Conservation (phyloP, 2,888 invertebrate genomes). For the Podotricha telesiphe region DNA sequence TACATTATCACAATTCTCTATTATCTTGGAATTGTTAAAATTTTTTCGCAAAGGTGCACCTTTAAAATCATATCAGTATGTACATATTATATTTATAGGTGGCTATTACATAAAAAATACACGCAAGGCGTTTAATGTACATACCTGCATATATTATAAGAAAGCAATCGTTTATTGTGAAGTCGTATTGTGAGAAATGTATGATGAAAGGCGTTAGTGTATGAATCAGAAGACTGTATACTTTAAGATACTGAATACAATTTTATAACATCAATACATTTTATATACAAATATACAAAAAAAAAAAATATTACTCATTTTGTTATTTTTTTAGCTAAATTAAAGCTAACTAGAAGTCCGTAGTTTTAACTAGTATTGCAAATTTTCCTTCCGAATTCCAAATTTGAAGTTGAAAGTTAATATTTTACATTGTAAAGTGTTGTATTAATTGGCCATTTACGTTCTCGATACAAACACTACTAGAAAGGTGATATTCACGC, state of each 20-base stretch:
- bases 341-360: too few relatives aligned
- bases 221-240: not conserved
- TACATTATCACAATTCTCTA: not conserved
- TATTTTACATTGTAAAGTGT: too few relatives aligned
- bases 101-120: not conserved
- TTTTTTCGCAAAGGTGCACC: not conserved
- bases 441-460: too few relatives aligned
- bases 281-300: too few relatives aligned
- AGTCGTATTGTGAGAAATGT: slow-evolving; percentile 9
- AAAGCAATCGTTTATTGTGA: not conserved
- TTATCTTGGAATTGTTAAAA: not conserved
- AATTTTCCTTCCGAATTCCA: too few relatives aligned
- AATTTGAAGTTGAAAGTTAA: too few relatives aligned
- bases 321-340: too few relatives aligned
- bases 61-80: slow-evolving; percentile 1
- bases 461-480: not conserved
- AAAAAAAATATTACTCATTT: too few relatives aligned
- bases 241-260: not conserved
- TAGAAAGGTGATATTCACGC: not conserved
- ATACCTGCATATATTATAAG: not conserved
- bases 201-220: not conserved
- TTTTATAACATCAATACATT: too few relatives aligned
- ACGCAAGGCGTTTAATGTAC: not conserved
- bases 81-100: not conserved
- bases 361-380: too few relatives aligned